Conservation (phyloP, 2,888 invertebrate genomes). For the Patella pellucida region DNA sequence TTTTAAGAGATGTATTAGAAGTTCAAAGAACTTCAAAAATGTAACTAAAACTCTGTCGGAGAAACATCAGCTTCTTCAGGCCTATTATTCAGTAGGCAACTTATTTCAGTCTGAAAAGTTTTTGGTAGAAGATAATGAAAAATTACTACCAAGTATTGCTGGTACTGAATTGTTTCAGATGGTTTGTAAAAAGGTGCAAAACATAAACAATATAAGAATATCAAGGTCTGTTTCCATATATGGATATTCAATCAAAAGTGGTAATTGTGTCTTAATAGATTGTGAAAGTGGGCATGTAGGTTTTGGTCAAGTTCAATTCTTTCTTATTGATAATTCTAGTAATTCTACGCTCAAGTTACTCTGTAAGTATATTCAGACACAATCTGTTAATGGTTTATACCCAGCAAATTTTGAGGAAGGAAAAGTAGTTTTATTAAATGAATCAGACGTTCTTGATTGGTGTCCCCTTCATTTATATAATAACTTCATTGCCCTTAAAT, state of each 20-base stretch:
- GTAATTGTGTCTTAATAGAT: not conserved
- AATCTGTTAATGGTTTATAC: not conserved
- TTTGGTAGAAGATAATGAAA: not conserved
- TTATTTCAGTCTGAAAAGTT: not conserved
- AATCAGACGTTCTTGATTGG: not conserved
- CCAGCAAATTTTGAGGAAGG: not conserved
- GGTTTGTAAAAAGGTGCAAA: not conserved
- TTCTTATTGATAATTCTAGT: not conserved
- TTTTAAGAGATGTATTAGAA: not conserved
- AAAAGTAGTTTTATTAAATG: not conserved
- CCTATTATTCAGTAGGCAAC: not conserved
- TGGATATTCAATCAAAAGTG: conserved; percentile 3
- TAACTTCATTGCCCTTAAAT: not conserved
- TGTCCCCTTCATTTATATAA: not conserved
- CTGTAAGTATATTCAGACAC: not conserved
- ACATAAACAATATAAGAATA: not conserved
- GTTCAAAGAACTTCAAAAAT: not conserved
- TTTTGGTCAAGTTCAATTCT: not conserved
- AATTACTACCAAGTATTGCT: not conserved
- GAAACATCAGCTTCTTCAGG: not conserved
- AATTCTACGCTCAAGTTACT: not conserved
- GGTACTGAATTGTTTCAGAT: not conserved
- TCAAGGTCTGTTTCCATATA: not conserved
- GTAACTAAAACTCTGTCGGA: not conserved
- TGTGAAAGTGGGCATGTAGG: not conserved